A percentile compares a stretch with the other conserved stretches of the same genome.
These are phyloP conservation scores for Copidosoma floridanum DNA, from an alignment of 1,140 invertebrate species.

Conservation along the genomic window DNA sequence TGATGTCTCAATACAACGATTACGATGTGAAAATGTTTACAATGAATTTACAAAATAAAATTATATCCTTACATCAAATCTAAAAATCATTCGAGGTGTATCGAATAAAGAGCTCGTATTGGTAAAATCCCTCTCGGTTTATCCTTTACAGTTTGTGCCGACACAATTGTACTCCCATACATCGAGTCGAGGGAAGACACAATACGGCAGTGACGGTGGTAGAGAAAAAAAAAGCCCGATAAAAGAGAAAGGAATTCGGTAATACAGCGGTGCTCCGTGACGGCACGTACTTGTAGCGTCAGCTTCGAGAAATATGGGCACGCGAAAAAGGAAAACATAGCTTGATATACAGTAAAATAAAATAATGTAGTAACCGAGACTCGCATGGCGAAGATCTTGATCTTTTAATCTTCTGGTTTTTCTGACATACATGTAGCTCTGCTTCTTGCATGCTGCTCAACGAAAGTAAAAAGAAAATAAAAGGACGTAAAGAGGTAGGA, in stretches of 20 bases:
- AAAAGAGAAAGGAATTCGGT: slow-evolving; percentile 4
- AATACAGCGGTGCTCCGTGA: slow-evolving; percentile 6
- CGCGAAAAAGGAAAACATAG: not conserved
- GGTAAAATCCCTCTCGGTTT: not conserved
- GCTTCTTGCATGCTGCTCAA: no score
- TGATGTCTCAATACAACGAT: no score
- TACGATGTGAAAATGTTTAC: no score
- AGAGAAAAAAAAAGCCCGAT: not conserved
- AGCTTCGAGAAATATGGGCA: slow-evolving; percentile 15
- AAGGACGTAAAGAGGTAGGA: no score
- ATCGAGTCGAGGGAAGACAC: no score
- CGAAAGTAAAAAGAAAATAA: no score
- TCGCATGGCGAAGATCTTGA: no score
- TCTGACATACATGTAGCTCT: no score
- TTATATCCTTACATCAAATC: no score
- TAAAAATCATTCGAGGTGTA: not conserved
- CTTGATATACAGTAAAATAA: slow-evolving; percentile 26
- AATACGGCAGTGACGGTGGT: no score
- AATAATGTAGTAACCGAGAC: no score
- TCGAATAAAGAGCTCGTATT: not conserved
- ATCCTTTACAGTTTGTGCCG: not conserved
- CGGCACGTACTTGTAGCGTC: not conserved
- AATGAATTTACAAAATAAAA: not conserved
- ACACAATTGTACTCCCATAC: not conserved
- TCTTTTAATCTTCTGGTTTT: no score